Conservation (phyloP, 2,113 vertebrate genomes). For the Leptosomus discolor region DNA sequence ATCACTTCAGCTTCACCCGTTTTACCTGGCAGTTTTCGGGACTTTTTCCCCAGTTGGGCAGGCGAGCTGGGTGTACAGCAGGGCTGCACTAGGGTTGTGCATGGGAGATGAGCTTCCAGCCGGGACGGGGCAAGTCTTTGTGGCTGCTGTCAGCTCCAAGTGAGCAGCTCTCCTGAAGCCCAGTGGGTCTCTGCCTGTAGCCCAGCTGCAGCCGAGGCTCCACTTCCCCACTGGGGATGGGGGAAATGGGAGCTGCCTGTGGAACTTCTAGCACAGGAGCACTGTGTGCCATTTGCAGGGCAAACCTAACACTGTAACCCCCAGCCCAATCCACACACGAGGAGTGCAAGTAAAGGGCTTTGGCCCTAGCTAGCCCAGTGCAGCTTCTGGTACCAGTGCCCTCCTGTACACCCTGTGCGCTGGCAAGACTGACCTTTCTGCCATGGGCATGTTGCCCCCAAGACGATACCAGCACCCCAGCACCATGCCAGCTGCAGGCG, state of each 20-base stretch:
- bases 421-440: not conserved
- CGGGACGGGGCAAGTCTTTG: not conserved
- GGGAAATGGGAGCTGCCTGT: rapidly evolving
- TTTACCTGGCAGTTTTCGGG: not conserved
- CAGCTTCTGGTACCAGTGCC: not conserved
- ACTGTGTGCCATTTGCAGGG: not conserved
- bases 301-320: not conserved
- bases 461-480: not conserved
- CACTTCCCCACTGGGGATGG: not conserved
- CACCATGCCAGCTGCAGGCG: not conserved
- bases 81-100: not conserved
- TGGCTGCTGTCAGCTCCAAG: not conserved
- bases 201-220: not conserved
- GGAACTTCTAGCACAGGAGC: not conserved
- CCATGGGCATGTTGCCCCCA: rapidly evolving
- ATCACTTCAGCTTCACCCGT: not conserved
- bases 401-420: not conserved
- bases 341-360: not conserved
- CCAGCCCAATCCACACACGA: rapidly evolving
- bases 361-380: no score
- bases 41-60: not conserved
- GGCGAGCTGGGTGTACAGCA: not conserved
- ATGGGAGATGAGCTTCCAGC: not conserved
- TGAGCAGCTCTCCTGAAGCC: rapidly evolving
- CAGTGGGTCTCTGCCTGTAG: not conserved